Percentiles rank a stretch among this genome's conserved stretches.
These are phyloP conservation scores for Zophobas atratus DNA, from an alignment of 1,140 invertebrate species.

Conservation along the genomic window DNA sequence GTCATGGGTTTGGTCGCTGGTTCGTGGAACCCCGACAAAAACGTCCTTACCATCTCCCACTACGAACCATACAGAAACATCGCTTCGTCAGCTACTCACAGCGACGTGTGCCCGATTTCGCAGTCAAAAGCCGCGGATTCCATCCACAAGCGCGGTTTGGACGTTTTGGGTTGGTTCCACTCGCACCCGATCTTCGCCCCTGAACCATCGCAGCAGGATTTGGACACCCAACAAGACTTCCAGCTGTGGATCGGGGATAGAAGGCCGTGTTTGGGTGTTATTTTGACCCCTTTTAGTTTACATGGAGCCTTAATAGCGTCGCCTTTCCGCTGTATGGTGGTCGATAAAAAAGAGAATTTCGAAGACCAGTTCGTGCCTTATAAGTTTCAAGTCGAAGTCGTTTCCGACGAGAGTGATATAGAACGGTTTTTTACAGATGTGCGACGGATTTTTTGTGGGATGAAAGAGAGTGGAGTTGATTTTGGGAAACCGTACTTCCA, in stretches of 20 bases:
- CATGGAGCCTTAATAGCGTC: slow-evolving; percentile 64
- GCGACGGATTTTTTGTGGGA: slow-evolving; percentile 47
- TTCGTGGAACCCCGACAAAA: slow-evolving; percentile 62
- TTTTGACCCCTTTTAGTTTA: slow-evolving; percentile 72
- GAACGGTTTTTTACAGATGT: slow-evolving; percentile 56
- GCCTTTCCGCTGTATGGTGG: slow-evolving; percentile 64
- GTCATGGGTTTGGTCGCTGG: slow-evolving; percentile 83
- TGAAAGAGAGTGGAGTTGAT: slow-evolving; percentile 55
- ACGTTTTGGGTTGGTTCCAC: slow-evolving; percentile 78
- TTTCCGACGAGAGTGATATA: slow-evolving; percentile 54
- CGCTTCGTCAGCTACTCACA: slow-evolving; percentile 76
- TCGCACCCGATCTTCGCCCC: slow-evolving; percentile 78
- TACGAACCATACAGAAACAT: slow-evolving; percentile 74
- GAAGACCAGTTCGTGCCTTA: slow-evolving; percentile 64
- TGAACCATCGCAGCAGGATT: slow-evolving; percentile 75
- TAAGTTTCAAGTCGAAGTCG: slow-evolving; percentile 65
- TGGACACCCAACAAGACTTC: slow-evolving; percentile 74
- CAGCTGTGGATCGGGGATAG: slow-evolving; percentile 73
- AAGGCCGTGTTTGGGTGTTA: slow-evolving; percentile 74
- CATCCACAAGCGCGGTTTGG: slow-evolving; percentile 69
- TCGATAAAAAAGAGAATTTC: slow-evolving; percentile 61
- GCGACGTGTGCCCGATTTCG: slow-evolving; percentile 81
- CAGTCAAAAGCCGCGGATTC: slow-evolving; percentile 71
- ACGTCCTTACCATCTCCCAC: slow-evolving; percentile 68
- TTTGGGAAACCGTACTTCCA: slow-evolving; percentile 63